Percentiles rank a stretch among this genome's conserved stretches.
Evolutionary conservation across 1,140 invertebrate genomes (phyloP).

Genomic region (Tetranychus urticae): DNA sequence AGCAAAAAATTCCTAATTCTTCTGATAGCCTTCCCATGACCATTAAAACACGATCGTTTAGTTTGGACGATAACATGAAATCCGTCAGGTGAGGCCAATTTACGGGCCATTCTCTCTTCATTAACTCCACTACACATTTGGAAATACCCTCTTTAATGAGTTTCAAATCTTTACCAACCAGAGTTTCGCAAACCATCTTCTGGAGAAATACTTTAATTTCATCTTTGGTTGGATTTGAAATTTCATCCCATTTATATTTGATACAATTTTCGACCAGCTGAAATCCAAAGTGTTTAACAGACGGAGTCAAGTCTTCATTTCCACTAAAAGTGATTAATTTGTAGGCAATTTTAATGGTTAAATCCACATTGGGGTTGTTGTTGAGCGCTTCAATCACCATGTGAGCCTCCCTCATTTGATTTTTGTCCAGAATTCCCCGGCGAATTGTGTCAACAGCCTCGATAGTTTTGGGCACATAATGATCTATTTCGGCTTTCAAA

Average conservation of each 20-base stretch:
- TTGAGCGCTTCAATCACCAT: neutral
- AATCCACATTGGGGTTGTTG: neutral
- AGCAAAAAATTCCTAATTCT: slow-evolving; percentile 59
- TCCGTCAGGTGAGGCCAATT: slow-evolving; percentile 55
- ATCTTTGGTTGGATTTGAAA: neutral
- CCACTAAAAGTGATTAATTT: neutral
- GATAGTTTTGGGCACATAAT: neutral
- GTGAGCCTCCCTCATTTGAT: neutral
- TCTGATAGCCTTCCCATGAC: slow-evolving; percentile 65
- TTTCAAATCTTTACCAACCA: neutral
- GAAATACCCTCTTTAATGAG: slow-evolving; percentile 45
- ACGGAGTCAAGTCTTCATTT: neutral
- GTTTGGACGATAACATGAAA: slow-evolving; percentile 26
- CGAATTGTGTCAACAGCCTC: neutral
- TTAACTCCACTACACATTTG: slow-evolving; percentile 71
- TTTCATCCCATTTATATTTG: neutral
- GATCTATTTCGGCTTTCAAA: too few species aligned
- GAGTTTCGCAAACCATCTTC: neutral
- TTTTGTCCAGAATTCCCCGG: neutral
- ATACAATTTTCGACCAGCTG: neutral
- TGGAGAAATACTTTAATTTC: neutral
- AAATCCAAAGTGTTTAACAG: neutral
- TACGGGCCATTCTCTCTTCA: slow-evolving; percentile 83
- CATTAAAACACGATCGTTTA: slow-evolving; percentile 46
- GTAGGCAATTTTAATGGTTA: neutral